Conservation (phyloP, 1,140 invertebrate species). For the Fopius arisanus region DNA sequence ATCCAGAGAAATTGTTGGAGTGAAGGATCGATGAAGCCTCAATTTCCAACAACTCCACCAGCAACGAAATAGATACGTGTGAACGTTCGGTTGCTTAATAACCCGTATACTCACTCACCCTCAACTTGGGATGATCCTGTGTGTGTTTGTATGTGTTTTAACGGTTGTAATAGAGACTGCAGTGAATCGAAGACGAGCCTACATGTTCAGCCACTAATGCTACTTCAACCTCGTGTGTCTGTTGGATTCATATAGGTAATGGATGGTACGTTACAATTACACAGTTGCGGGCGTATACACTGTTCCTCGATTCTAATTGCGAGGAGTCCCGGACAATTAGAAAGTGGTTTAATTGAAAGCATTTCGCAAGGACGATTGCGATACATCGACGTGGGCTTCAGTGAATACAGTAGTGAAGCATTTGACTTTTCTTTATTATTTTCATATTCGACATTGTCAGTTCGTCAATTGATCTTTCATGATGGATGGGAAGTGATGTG, state of each 20-base stretch:
- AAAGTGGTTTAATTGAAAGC: conserved; percentile 60
- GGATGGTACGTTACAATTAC: conserved; percentile 15
- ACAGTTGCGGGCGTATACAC: conserved; percentile 37
- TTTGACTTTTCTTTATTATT: background rate
- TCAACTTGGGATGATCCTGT: background rate
- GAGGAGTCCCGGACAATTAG: conserved; percentile 53
- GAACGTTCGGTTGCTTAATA: conserved; percentile 56
- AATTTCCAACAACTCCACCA: conserved; percentile 12
- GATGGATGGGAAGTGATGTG: background rate
- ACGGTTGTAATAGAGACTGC: background rate
- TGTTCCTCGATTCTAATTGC: conserved; percentile 58
- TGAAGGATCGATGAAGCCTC: no score
- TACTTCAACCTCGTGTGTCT: background rate
- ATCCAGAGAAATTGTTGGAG: no score
- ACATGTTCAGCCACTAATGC: background rate
- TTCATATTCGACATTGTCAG: background rate
- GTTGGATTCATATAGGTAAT: background rate
- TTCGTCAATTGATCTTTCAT: background rate
- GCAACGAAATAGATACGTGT: conserved; percentile 44
- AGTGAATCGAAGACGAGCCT: background rate
- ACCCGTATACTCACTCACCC: conserved; percentile 39
- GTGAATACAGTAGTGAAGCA: background rate
- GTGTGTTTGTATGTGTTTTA: background rate
- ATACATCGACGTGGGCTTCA: background rate
- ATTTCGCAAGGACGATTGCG: conserved; percentile 54